Evolutionary conservation across 1,140 invertebrate species (phyloP).

Genomic region (Brachionus manjavacas): DNA sequence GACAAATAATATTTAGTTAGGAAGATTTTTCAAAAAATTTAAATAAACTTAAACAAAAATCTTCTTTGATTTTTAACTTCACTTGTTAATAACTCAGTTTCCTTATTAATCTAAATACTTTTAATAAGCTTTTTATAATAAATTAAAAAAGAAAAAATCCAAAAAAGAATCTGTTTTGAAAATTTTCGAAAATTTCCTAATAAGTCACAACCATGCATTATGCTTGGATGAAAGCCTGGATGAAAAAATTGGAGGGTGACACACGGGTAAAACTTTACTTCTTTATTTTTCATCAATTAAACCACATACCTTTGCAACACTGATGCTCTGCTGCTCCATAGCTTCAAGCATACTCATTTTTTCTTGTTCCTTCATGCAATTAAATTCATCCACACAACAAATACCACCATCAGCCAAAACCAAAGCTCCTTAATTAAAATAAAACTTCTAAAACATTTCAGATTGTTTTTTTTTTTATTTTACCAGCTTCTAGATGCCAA

Average conservation of each 20-base stretch:
- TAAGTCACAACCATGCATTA: neutral
- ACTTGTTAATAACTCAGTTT: no score
- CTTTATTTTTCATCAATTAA: neutral
- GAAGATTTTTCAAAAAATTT: no score
- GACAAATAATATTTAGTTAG: no score
- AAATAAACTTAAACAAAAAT: no score
- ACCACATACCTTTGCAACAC: slow-evolving; percentile 54
- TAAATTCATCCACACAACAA: slow-evolving; percentile 58
- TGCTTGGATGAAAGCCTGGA: neutral
- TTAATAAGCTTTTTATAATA: no score
- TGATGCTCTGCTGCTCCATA: slow-evolving; percentile 58
- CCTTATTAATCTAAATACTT: no score
- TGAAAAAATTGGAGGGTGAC: neutral
- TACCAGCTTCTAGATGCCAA: slow-evolving; percentile 55
- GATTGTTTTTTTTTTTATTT: neutral
- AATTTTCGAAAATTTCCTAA: neutral
- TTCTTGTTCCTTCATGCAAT: slow-evolving; percentile 54
- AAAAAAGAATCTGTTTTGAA: no score
- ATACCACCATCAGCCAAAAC: slow-evolving; percentile 56
- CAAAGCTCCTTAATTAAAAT: slow-evolving; percentile 46
- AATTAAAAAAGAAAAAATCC: no score
- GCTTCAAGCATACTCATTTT: slow-evolving; percentile 57
- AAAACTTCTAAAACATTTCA: slow-evolving; percentile 54
- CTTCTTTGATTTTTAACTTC: no score
- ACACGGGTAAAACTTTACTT: neutral